Percentiles rank a stretch among this genome's conserved stretches.
phyloP scores from a whole-genome alignment of 1,140 invertebrate species.

The Subanguina moxae region DNA sequence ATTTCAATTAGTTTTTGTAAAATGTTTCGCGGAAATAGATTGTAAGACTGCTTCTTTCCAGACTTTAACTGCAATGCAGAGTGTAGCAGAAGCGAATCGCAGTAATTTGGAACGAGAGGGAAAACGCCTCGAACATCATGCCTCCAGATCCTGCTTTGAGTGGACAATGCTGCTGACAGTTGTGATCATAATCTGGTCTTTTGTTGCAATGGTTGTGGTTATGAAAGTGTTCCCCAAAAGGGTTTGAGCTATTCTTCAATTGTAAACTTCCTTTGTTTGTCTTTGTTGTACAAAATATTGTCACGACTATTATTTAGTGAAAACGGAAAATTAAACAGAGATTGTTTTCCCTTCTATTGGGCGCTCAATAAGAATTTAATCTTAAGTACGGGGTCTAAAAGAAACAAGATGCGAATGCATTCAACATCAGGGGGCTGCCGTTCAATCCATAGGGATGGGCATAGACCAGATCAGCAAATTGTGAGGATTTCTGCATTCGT shows the following conservation, averaged over 20 bases:
- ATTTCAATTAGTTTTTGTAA: not conserved
- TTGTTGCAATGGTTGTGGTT: slow-evolving; percentile 51
- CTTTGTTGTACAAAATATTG: too few relatives aligned
- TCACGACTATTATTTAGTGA: too few relatives aligned
- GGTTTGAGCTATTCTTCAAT: not conserved
- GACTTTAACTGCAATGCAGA: slow-evolving; percentile 43
- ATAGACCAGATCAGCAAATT: too few relatives aligned
- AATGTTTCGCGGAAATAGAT: not conserved
- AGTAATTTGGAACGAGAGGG: slow-evolving; percentile 41
- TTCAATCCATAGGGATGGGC: too few relatives aligned
- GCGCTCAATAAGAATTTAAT: too few relatives aligned
- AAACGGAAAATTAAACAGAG: too few relatives aligned
- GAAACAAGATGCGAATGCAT: too few relatives aligned
- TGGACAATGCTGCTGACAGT: slow-evolving; percentile 50
- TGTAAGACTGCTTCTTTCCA: slow-evolving; percentile 13
- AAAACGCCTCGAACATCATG: slow-evolving; percentile 48
- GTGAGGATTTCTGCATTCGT: too few relatives aligned
- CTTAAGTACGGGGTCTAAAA: too few relatives aligned
- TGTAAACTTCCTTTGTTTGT: too few relatives aligned
- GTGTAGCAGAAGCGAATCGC: slow-evolving; percentile 33
- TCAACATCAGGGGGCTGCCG: too few relatives aligned
- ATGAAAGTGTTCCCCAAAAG: slow-evolving; percentile 57
- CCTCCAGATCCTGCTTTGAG: slow-evolving; percentile 56
- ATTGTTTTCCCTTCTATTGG: too few relatives aligned
- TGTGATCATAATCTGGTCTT: slow-evolving; percentile 51